Base-by-base conservation (phyloP, 37 sponge, comb jelly and placozoan genomes). In the Chondrilla cf. caribensis region DNA sequence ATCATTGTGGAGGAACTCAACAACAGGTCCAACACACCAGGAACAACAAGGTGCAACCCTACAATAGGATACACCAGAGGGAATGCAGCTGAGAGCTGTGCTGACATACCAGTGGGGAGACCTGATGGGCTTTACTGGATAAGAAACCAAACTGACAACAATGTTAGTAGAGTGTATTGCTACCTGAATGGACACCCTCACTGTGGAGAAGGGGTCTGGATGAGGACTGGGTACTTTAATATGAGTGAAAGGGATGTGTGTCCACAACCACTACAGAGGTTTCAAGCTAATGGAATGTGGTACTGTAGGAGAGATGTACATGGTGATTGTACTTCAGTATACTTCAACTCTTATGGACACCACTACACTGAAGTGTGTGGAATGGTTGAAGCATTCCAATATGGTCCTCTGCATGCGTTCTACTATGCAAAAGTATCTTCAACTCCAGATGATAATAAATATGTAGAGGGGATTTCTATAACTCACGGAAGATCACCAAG, bases 191-290 rank as follows among this genome's bases (percentile, higher is more conserved):
- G 76, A 42, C 76, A 73, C 76, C 18, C 44, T n/a, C 24, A 32
- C 43, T 73, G 76, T 73, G 76, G 76, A 42, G 43, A 73, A n/a
- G 76, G 76, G 76, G 76, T 73, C 44, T 73, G 76, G 76, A 73
- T 73, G 76, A 73, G 76, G 43, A 42, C 41, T 7, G 44, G 76
- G 8, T 73, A 73, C 44, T 73, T 73, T 6, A 37, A 73, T 38
- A 38, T 73, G 76, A 62, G 18, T 28, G 6, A 28, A 29, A n/a
- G 64, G 22, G 64, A 32, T 42, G 44, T 18, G 43, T 73, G 76
- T 40, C 76, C 76, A 7, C 18, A 39, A 18, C 76, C 76, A 42
- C 76, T 73, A 3, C 44, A 73, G 44, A 37, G 76, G 24, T 39
- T 73, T 73, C 7, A n/a, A 40, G 41, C 36, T 37, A 73, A 73